Evolutionary conservation across 2,113 vertebrate genomes (phyloP).

Genomic region (Nothobranchius kuhntae): DNA sequence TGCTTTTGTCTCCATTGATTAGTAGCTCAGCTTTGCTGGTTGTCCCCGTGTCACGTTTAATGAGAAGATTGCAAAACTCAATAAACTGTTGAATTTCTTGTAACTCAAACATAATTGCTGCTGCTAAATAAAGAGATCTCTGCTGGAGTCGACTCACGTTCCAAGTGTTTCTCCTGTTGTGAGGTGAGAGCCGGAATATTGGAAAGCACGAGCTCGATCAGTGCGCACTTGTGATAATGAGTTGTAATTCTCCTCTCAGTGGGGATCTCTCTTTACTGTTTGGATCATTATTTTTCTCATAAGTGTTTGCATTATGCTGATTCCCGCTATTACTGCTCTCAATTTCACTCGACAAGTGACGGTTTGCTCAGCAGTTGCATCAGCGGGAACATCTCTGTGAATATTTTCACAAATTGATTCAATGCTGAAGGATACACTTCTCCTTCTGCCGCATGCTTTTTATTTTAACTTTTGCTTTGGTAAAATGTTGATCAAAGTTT

Average conservation of each 20-base stretch:
- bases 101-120: conserved; percentile 39
- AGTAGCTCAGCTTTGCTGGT: conserved; percentile 22
- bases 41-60: conserved; percentile 40
- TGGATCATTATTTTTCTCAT: conserved; percentile 61
- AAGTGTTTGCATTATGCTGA: conserved; percentile 61
- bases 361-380: conserved; percentile 18
- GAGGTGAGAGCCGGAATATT: conserved; percentile 57
- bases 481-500: neutral
- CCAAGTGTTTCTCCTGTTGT: conserved; percentile 61
- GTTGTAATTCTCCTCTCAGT: conserved; percentile 59
- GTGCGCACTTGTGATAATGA: conserved; percentile 47
- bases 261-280: conserved; percentile 48
- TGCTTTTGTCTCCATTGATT: conserved; percentile 25
- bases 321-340: conserved; percentile 25
- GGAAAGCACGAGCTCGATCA: conserved; percentile 51
- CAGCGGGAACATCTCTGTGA: conserved; percentile 11
- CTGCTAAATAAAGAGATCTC: conserved; percentile 46
- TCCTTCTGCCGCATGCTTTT: conserved; percentile 6
- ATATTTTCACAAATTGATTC: conserved; percentile 18
- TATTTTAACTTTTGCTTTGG: neutral
- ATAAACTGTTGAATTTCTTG: conserved; percentile 45
- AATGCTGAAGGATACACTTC: conserved; percentile 4
- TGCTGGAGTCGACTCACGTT: conserved; percentile 51
- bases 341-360: conserved; percentile 35
- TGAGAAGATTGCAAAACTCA: conserved; percentile 41